phyloP scores from a whole-genome alignment of 2,797 vertebrate genomes.

The Sarcoramphus papa region DNA sequence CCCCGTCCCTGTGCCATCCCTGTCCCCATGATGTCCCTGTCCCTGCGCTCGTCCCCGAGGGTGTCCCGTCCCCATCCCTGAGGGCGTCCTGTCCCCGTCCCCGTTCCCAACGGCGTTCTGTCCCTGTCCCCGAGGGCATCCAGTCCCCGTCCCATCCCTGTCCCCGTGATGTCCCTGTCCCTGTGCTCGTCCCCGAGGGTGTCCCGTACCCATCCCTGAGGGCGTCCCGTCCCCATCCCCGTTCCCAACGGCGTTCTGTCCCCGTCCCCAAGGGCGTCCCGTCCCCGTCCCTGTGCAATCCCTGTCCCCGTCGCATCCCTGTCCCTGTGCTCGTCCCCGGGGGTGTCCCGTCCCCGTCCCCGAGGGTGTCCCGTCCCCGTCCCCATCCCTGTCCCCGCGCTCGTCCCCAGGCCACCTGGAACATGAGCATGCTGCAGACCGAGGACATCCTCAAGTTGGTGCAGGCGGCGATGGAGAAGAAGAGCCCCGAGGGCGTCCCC shows the following conservation, averaged over 20 bases:
- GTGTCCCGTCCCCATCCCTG: not conserved
- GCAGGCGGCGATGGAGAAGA: slow-evolving; percentile 85
- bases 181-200: no score
- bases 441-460: slow-evolving; percentile 83
- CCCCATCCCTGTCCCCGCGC: not conserved
- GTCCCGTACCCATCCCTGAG: no score
- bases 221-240: no score
- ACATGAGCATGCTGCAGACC: slow-evolving; percentile 93
- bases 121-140: no score
- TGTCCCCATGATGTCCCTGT: no score
- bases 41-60: not conserved
- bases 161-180: no score
- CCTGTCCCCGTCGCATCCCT: not conserved
- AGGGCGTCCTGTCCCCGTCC: not conserved
- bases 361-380: no score
- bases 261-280: not conserved
- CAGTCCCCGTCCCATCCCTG: no score
- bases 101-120: not conserved
- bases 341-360: no score
- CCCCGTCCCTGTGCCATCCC: not conserved
- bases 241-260: no score
- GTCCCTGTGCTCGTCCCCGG: not conserved
- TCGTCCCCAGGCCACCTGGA: slow-evolving; percentile 81
- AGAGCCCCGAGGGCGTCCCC: slow-evolving; percentile 63
- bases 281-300: not conserved